Percentiles rank a stretch among this genome's conserved stretches.
Conservation (phyloP, 2,797 vertebrate species). For the Sciurus carolinensis region DNA sequence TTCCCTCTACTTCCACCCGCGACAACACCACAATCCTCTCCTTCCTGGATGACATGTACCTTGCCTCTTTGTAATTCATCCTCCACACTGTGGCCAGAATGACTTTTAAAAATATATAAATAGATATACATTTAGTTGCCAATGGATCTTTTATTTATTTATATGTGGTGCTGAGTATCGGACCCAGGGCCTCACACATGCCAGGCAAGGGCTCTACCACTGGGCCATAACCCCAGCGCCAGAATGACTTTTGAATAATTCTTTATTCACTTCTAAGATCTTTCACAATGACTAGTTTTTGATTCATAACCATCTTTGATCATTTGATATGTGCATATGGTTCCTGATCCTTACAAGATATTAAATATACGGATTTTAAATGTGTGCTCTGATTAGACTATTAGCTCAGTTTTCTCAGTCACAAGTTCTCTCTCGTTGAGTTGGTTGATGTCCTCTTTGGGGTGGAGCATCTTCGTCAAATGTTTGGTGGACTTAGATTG, state of each 20-base stretch:
- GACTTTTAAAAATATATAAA: not conserved
- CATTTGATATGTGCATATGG: not conserved
- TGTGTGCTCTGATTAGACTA: not conserved
- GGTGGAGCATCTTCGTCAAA: not conserved
- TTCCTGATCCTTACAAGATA: not conserved
- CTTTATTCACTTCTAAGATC: not conserved
- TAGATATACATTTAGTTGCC: too few relatives aligned
- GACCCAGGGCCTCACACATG: too few relatives aligned
- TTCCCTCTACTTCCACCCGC: not conserved
- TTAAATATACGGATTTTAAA: not conserved
- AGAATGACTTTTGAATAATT: not conserved
- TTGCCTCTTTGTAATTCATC: not conserved
- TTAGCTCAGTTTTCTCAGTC: not conserved
- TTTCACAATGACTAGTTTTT: constrained; percentile 4
- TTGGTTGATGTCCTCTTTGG: not conserved
- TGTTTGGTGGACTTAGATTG: not conserved
- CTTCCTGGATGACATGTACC: not conserved
- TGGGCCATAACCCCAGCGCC: too few relatives aligned
- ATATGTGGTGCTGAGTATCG: too few relatives aligned
- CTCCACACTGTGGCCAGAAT: not conserved
- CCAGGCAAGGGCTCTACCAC: too few relatives aligned
- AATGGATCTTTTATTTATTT: too few relatives aligned
- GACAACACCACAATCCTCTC: not conserved
- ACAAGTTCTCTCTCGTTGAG: constrained; percentile 9
- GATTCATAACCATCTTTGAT: constrained; percentile 5